Evolutionary conservation across 37 sponge, comb jelly and placozoan genomes (phyloP).

Genomic region (Tethya wilhelma): DNA sequence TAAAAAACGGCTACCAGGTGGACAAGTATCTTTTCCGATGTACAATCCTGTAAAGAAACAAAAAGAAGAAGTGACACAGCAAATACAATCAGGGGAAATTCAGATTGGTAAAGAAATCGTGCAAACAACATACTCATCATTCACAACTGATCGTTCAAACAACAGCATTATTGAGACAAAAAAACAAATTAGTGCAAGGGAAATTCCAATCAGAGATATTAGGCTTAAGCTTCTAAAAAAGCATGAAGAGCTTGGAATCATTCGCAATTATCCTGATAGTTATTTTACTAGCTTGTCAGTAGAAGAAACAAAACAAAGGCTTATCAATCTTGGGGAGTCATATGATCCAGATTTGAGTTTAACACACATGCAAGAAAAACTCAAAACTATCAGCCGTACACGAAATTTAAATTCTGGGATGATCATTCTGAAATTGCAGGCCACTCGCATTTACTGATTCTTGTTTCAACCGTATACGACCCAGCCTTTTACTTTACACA

Average conservation of each 20-base stretch:
- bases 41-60: constrained; percentile 4
- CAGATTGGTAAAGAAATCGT: constrained; percentile 27
- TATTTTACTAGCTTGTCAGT: constrained; percentile 16
- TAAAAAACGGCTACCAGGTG: constrained; percentile 3
- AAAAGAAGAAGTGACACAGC: constrained; percentile 5
- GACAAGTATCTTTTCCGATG: constrained; percentile 29
- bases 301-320: background rate
- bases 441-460: background rate
- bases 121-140: background rate
- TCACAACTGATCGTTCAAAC: background rate
- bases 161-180: background rate
- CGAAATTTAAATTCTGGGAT: constrained; percentile 24
- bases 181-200: constrained; percentile 2
- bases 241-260: constrained; percentile 27
- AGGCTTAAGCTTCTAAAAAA: constrained; percentile 12
- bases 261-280: constrained; percentile 9
- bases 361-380: no score
- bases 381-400: constrained; percentile 7
- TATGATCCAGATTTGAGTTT: background rate
- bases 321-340: background rate
- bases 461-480: constrained; percentile 22
- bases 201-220: constrained; percentile 13
- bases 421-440: constrained; percentile 19
- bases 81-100: constrained; percentile 7
- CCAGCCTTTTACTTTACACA: constrained; percentile 24